phyloP scores from a whole-genome alignment of 2,797 vertebrate species.

The Phoebastria nigripes region DNA sequence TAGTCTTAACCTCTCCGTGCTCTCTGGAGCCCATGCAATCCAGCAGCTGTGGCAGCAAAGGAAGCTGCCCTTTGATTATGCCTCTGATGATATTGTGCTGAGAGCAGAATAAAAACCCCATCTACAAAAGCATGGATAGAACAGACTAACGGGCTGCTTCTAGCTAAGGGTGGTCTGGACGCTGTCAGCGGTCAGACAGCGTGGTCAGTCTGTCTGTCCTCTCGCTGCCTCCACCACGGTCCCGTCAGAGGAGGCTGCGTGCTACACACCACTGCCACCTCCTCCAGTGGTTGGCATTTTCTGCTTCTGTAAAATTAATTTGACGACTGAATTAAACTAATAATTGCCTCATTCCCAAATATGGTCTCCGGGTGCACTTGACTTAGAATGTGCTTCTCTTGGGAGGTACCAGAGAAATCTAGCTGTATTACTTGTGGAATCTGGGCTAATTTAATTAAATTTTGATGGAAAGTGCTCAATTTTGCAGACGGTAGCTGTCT shows the following conservation, averaged over 20 bases:
- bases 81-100: accelerated
- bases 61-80: accelerated
- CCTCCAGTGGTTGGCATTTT: not conserved
- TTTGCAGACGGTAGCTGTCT: constrained; percentile 75
- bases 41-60: not conserved
- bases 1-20: accelerated
- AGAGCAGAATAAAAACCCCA: not conserved
- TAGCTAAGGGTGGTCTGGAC: not conserved
- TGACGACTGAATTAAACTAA: constrained; percentile 53
- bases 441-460: constrained; percentile 83
- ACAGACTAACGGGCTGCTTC: not conserved
- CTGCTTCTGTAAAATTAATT: constrained; percentile 28
- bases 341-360: constrained; percentile 41
- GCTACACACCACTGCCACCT: not conserved
- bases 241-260: not conserved
- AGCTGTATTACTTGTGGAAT: constrained; percentile 72
- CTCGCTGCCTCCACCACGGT: not conserved
- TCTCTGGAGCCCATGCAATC: accelerated
- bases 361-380: not conserved
- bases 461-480: constrained; percentile 81
- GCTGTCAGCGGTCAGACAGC: not conserved
- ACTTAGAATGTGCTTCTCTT: constrained; percentile 24
- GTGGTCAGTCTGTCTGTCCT: not conserved
- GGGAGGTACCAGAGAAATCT: constrained; percentile 1
- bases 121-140: not conserved